Percentiles rank a stretch among this genome's conserved stretches.
Conservation (phyloP, 2,113 vertebrate genomes). For the Prunella himalayana region DNA sequence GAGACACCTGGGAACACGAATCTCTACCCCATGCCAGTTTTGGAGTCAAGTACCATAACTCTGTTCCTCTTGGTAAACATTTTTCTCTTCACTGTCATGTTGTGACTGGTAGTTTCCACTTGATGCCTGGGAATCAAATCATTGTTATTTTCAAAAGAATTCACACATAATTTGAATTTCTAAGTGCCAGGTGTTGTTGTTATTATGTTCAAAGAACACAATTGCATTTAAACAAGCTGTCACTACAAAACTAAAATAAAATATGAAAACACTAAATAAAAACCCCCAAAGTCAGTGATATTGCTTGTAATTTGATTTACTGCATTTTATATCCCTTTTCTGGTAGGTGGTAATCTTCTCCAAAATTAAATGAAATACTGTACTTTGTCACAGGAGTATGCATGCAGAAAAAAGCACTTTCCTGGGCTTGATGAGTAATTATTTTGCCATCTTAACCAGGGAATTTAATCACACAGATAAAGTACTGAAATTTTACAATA, state of each 20-base stretch:
- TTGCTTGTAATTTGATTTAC: not conserved
- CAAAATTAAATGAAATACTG: not conserved
- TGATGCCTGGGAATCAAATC: not conserved
- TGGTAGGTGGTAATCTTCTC: conserved; percentile 17
- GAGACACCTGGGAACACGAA: not conserved
- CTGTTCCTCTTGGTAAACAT: not conserved
- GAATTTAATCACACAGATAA: not conserved
- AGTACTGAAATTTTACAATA: not conserved
- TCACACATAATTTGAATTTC: not conserved
- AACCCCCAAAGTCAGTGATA: not conserved
- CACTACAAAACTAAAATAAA: conserved; percentile 1
- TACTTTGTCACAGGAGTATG: not conserved
- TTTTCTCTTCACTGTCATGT: not conserved
- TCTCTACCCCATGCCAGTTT: not conserved
- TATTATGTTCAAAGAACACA: not conserved
- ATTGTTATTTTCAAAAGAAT: not conserved
- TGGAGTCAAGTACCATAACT: not conserved
- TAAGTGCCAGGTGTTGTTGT: conserved; percentile 15
- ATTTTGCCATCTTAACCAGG: not conserved
- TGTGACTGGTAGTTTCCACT: conserved; percentile 7
- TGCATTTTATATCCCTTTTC: not conserved
- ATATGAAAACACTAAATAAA: not conserved
- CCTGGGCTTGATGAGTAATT: not conserved
- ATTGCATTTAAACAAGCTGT: not conserved
- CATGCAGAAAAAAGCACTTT: not conserved